A percentile compares a stretch with the other conserved stretches of the same genome.
Evolutionary conservation across 1,140 invertebrate genomes (phyloP).

Genomic region (Mactra quadrangularis): DNA sequence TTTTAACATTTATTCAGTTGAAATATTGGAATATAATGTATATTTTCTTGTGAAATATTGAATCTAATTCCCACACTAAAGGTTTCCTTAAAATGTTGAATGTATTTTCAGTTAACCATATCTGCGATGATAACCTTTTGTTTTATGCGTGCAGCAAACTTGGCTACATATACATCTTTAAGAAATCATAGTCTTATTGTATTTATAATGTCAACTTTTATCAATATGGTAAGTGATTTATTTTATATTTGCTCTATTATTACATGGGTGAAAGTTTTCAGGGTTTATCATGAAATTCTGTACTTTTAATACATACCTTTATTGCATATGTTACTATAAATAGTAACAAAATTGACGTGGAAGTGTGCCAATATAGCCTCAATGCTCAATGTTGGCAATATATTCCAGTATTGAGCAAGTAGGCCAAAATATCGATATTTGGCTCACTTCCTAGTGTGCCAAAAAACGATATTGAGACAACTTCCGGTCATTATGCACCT

Average conservation of each 20-base stretch:
- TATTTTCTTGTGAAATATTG: background rate
- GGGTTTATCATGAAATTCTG: background rate
- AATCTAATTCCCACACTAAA: background rate
- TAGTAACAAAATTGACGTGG: no score
- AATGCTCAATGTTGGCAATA: no score
- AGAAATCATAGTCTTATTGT: slow-evolving; percentile 11
- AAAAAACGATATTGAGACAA: no score
- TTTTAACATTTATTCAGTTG: background rate
- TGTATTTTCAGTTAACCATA: slow-evolving; percentile 30
- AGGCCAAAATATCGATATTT: no score
- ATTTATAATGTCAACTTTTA: background rate
- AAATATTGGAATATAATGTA: background rate
- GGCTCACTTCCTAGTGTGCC: no score
- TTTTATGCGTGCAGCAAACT: slow-evolving; percentile 14
- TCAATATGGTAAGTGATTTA: slow-evolving; percentile 19
- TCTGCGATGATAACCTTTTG: background rate
- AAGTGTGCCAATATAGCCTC: no score
- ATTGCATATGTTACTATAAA: no score
- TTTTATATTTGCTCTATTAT: background rate
- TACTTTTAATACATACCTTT: background rate
- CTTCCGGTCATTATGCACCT: no score
- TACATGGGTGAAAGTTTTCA: no score
- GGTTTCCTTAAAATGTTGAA: background rate
- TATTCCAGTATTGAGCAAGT: no score
- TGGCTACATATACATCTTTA: slow-evolving; percentile 28